phyloP scores from a whole-genome alignment of 2,113 vertebrate genomes.

The Labrus mixtus region DNA sequence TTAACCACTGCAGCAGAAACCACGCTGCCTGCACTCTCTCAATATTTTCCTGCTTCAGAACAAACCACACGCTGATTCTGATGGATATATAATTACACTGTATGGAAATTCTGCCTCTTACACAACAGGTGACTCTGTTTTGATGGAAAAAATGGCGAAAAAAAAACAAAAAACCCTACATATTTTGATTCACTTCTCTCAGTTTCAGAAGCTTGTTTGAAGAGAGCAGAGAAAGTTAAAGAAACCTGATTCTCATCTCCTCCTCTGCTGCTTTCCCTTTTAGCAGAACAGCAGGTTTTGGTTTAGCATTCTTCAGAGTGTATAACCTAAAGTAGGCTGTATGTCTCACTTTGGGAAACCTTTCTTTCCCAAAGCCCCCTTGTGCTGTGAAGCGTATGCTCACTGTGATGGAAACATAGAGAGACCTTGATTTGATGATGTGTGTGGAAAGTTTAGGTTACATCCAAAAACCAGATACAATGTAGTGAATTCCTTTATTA shows the following conservation, averaged over 20 bases:
- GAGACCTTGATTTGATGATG: too few species aligned
- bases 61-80: constrained; percentile 42
- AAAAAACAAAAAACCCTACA: background rate
- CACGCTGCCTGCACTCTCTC: constrained; percentile 37
- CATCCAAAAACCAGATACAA: background rate
- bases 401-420: too few species aligned
- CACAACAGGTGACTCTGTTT: constrained; percentile 18
- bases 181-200: constrained; percentile 15
- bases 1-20: constrained; percentile 50
- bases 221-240: background rate
- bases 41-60: constrained; percentile 32
- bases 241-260: constrained; percentile 40
- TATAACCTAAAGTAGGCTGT: background rate
- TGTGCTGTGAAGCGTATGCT: too few species aligned
- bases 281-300: background rate
- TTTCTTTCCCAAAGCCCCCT: background rate
- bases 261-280: background rate
- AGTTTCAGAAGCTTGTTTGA: constrained; percentile 7
- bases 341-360: background rate
- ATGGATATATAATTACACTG: constrained; percentile 15
- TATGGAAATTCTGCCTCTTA: constrained; percentile 42
- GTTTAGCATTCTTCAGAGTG: background rate
- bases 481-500: too few species aligned
- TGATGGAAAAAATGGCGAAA: constrained; percentile 26
- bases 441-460: background rate